These are phyloP conservation scores for Melitaea athalia DNA, from an alignment of 2,888 invertebrate genomes.

Conservation along the genomic window DNA sequence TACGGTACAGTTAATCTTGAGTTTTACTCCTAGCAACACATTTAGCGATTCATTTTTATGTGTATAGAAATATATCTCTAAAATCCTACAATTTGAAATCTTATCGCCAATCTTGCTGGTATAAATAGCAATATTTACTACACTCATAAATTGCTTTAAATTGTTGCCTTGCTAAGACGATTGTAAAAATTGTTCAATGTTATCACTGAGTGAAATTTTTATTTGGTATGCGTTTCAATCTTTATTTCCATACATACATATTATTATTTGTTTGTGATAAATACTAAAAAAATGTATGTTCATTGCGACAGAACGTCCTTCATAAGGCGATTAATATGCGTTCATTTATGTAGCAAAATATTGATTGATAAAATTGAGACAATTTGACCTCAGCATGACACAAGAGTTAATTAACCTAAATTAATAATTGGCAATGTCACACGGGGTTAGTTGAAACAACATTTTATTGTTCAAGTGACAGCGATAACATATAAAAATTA, in stretches of 20 bases:
- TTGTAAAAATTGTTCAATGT: neutral
- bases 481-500: too few relatives aligned
- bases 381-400: slow-evolving; percentile 29
- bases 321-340: neutral
- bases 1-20: too few relatives aligned
- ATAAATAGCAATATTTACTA: neutral
- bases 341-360: neutral
- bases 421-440: slow-evolving; percentile 38
- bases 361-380: slow-evolving; percentile 31
- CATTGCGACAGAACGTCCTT: neutral
- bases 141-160: neutral
- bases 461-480: slow-evolving; percentile 2
- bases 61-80: too few relatives aligned
- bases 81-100: too few relatives aligned
- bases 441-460: slow-evolving; percentile 8
- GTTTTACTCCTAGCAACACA: too few relatives aligned
- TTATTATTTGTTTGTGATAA: neutral
- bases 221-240: too few relatives aligned
- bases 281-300: neutral
- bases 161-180: neutral
- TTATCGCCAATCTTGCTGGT: too few relatives aligned
- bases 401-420: slow-evolving; percentile 39
- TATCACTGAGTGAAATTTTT: neutral
- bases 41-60: too few relatives aligned
- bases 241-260: too few relatives aligned